phyloP scores from a whole-genome alignment of 2,797 vertebrate genomes.

The Onychomys leucogaster region DNA sequence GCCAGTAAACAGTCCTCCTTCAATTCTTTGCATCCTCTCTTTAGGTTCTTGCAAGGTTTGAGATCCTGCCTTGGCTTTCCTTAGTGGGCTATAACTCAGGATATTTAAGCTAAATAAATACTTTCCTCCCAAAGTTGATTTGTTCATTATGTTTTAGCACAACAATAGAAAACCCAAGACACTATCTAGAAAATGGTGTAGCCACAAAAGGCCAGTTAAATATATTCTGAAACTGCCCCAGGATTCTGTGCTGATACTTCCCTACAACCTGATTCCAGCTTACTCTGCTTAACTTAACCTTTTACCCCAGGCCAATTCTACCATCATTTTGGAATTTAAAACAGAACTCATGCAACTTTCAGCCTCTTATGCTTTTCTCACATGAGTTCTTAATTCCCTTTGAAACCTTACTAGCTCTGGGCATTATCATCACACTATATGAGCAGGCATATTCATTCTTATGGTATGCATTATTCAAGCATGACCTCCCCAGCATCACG shows the following conservation, averaged over 20 bases:
- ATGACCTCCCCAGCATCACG: not conserved
- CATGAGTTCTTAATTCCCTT: not conserved
- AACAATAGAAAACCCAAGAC: not conserved
- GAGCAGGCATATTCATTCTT: not conserved
- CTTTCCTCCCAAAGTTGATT: not conserved
- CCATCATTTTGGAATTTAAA: not conserved
- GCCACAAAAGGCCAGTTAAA: not conserved
- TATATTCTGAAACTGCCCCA: not conserved
- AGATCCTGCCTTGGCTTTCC: not conserved
- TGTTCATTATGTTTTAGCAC: no score
- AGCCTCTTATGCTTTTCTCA: not conserved
- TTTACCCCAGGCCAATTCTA: not conserved
- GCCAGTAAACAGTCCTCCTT: not conserved
- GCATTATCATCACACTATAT: not conserved
- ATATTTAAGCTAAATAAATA: not conserved
- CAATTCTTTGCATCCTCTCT: not conserved
- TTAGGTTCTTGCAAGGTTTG: not conserved
- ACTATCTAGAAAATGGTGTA: not conserved
- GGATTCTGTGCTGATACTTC: not conserved
- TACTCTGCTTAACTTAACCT: not conserved
- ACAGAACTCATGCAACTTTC: not conserved
- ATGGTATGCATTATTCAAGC: not conserved
- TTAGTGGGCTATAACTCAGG: not conserved
- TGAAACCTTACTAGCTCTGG: not conserved
- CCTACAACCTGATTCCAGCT: not conserved